phyloP scores from a whole-genome alignment of 2,113 vertebrate species.

The Ahaetulla prasina region DNA sequence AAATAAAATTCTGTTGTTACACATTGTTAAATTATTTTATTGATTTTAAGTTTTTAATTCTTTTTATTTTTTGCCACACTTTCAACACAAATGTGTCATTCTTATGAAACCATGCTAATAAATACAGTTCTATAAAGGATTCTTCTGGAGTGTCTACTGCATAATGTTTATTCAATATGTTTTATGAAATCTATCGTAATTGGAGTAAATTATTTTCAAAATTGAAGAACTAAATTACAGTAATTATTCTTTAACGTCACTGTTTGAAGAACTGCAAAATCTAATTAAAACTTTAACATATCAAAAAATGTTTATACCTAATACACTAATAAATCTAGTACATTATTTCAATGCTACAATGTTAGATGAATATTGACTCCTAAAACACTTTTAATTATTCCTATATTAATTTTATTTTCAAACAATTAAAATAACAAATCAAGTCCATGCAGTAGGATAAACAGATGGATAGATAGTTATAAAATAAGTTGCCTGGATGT shows the following conservation, averaged over 20 bases:
- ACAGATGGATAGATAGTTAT: not conserved
- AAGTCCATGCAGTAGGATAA: constrained; percentile 14
- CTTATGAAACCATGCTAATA: not conserved
- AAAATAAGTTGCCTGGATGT: not conserved
- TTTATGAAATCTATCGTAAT: not conserved
- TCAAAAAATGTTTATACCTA: not conserved
- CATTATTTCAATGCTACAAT: not conserved
- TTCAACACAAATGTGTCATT: not conserved
- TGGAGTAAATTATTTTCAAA: constrained; percentile 9
- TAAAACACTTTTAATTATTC: not conserved
- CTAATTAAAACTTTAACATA: not conserved
- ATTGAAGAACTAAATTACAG: not conserved
- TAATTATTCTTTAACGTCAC: not conserved
- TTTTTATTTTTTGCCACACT: not conserved
- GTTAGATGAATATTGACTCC: not conserved
- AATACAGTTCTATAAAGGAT: not conserved
- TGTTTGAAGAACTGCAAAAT: not conserved
- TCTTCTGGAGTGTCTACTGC: not conserved
- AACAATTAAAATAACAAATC: constrained; percentile 21
- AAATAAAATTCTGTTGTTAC: not conserved
- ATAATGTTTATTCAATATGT: not conserved
- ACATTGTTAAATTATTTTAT: not conserved
- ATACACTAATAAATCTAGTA: not conserved
- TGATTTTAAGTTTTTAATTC: not conserved
- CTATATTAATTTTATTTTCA: not conserved